Conservation (phyloP, 2,888 invertebrate species). For the Drosophila melanocephala region DNA sequence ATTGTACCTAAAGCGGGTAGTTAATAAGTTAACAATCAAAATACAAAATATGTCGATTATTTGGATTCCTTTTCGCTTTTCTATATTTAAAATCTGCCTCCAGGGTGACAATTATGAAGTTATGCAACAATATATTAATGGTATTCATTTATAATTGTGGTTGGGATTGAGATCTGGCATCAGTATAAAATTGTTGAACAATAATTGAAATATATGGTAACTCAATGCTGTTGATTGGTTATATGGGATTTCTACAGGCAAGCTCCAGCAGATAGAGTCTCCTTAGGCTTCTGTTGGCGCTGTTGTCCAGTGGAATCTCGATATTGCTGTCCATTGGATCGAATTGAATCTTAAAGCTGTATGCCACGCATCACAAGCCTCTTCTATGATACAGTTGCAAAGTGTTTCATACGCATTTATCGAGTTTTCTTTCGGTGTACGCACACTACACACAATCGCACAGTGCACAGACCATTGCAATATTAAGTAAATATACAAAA, state of each 20-base stretch:
- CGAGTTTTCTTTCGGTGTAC: background rate
- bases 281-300: background rate
- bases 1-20: background rate
- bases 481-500: constrained; percentile 81
- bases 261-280: background rate
- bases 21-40: background rate
- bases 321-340: background rate
- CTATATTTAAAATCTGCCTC: background rate
- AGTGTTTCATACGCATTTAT: background rate
- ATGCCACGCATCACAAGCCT: background rate
- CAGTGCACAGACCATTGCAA: constrained; percentile 70
- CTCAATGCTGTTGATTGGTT: background rate
- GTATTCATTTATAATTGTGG: background rate
- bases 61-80: background rate
- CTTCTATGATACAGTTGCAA: background rate
- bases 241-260: background rate
- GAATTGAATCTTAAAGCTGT: background rate
- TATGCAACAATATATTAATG: background rate
- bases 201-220: accelerated
- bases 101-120: background rate
- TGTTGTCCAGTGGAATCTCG: background rate
- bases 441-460: constrained; percentile 3
- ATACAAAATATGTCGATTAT: background rate
- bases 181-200: background rate
- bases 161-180: background rate